Percentiles rank a stretch among this genome's conserved stretches.
Conservation (phyloP, 1,140 invertebrate genomes). For the Philopotamus ludificatus region DNA sequence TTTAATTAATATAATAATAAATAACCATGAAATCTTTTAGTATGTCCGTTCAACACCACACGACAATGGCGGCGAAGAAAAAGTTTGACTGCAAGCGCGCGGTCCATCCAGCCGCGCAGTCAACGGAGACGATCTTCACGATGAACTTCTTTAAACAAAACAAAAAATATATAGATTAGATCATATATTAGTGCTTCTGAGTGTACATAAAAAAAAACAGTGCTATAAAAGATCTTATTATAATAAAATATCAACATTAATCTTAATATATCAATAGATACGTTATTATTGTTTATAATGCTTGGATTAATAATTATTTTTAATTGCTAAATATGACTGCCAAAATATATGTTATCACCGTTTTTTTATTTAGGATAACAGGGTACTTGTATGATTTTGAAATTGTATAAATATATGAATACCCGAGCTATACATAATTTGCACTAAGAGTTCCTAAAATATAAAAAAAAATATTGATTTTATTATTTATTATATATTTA, state of each 20-base stretch:
- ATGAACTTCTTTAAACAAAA: slow-evolving; percentile 32
- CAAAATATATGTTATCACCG: too few species aligned
- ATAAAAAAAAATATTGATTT: too few species aligned
- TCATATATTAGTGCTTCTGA: not conserved
- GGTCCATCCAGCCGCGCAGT: slow-evolving; percentile 34
- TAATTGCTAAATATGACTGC: not conserved
- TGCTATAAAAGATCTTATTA: not conserved
- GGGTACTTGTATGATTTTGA: too few species aligned
- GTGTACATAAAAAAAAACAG: not conserved
- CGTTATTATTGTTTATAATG: not conserved
- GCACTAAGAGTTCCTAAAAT: too few species aligned
- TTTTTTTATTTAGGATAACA: too few species aligned
- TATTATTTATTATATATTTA: too few species aligned
- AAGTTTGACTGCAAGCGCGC: slow-evolving; percentile 60
- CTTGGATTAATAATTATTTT: not conserved
- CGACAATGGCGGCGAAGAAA: slow-evolving; percentile 58
- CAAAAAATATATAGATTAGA: not conserved
- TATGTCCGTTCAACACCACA: slow-evolving; percentile 59
- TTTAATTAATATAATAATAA: too few species aligned
- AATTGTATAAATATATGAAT: too few species aligned
- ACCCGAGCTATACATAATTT: too few species aligned
- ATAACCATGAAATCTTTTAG: slow-evolving; percentile 45
- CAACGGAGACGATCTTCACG: slow-evolving; percentile 32
- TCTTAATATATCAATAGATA: not conserved
- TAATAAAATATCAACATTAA: not conserved